A percentile compares a stretch with the other conserved stretches of the same genome.
Evolutionary conservation across 2,113 vertebrate species (phyloP).

Genomic region (Sturnus vulgaris): DNA sequence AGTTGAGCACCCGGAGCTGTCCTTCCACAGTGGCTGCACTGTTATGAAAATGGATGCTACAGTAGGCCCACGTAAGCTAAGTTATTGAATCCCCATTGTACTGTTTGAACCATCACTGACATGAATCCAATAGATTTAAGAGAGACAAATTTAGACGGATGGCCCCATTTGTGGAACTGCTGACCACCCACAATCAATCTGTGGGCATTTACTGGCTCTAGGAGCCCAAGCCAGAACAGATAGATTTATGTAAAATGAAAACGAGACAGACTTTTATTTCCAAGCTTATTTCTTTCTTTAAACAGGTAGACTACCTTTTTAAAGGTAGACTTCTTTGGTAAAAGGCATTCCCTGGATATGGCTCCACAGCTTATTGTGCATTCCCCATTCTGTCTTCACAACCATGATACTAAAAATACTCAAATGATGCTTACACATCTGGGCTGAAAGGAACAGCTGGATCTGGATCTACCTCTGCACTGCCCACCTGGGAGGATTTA

Average conservation of each 20-base stretch:
- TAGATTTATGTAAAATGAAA: background rate
- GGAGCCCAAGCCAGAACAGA: background rate
- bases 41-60: background rate
- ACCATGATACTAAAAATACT: background rate
- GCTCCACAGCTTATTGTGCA: background rate
- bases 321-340: background rate
- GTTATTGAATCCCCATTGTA: background rate
- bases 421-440: background rate
- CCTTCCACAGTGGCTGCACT: background rate
- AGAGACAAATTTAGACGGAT: conserved; percentile 30
- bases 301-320: background rate
- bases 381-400: background rate
- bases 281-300: background rate
- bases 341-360: background rate
- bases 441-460: background rate
- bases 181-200: conserved; percentile 33
- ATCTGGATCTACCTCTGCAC: background rate
- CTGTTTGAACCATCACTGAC: background rate
- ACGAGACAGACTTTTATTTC: background rate
- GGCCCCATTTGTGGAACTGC: background rate
- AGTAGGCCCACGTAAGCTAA: background rate
- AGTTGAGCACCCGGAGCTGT: background rate
- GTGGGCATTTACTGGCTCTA: background rate
- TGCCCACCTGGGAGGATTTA: background rate
- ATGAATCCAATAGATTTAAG: background rate